Conservation (phyloP, 1,140 invertebrate species). For the Helicoverpa zea region DNA sequence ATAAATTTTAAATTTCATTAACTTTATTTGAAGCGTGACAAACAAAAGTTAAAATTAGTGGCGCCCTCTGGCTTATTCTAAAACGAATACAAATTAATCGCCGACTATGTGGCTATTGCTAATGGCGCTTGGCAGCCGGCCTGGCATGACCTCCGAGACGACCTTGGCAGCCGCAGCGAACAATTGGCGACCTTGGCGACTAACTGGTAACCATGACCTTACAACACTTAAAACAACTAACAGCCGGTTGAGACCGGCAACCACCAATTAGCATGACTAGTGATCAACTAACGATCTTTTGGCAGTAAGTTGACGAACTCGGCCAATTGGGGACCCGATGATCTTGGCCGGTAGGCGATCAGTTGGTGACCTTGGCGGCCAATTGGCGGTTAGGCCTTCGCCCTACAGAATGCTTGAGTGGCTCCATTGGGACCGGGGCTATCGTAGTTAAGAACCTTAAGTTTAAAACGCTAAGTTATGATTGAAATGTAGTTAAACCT, state of each 20-base stretch:
- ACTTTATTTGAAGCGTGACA: conserved; percentile 76
- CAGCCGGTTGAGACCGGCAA: conserved; percentile 27
- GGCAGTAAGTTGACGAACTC: conserved; percentile 53
- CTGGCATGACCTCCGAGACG: conserved; percentile 46
- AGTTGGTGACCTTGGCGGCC: conserved; percentile 47
- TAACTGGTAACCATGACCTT: conserved; percentile 47
- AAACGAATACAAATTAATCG: conserved; percentile 85
- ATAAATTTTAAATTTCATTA: conserved; percentile 74
- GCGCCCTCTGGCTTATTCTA: conserved; percentile 83
- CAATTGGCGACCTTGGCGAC: conserved; percentile 53
- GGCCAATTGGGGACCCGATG: conserved; percentile 42
- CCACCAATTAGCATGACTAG: conserved; percentile 52
- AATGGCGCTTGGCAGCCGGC: conserved; percentile 63
- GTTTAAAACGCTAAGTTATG: background rate
- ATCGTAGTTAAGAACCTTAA: background rate
- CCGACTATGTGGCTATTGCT: conserved; percentile 84
- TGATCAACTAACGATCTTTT: conserved; percentile 51
- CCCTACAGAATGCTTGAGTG: conserved; percentile 10
- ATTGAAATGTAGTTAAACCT: background rate
- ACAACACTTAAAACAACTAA: conserved; percentile 51
- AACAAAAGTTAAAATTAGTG: conserved; percentile 78
- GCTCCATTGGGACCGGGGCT: background rate
- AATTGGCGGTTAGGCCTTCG: conserved; percentile 36
- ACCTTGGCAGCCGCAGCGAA: conserved; percentile 46
- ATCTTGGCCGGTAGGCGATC: conserved; percentile 37